A percentile compares a stretch with the other conserved stretches of the same genome.
Evolutionary conservation across 2,113 vertebrate species (phyloP).

Genomic region (Rhinoderma darwinii): DNA sequence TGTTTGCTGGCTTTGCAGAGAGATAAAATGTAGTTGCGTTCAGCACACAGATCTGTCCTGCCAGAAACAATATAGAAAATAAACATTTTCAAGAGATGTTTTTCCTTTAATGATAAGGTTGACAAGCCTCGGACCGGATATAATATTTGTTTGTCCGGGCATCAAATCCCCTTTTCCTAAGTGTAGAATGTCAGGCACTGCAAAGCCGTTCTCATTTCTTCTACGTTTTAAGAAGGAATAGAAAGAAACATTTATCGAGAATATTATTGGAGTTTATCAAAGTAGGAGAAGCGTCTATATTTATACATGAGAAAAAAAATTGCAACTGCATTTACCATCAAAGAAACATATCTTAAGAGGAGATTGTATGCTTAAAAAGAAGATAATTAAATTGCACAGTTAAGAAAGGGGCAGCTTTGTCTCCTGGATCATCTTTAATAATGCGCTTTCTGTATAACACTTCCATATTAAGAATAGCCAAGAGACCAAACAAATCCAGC

Average conservation of each 20-base stretch:
- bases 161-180: neutral
- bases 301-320: neutral
- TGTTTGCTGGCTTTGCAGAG: neutral
- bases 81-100: neutral
- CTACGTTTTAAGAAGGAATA: neutral
- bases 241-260: neutral
- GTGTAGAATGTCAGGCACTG: neutral
- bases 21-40: neutral
- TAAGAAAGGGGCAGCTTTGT: neutral
- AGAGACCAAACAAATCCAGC: neutral
- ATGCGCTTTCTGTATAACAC: neutral
- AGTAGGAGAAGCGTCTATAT: neutral
- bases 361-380: neutral
- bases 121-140: neutral
- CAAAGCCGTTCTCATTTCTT: neutral
- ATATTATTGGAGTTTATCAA: neutral
- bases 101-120: neutral
- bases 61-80: neutral
- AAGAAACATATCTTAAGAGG: neutral
- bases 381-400: neutral
- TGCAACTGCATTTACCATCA: constrained; percentile 4
- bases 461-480: neutral
- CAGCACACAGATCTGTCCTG: neutral
- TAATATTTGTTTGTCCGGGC: neutral
- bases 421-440: neutral